Evolutionary conservation across 2,888 invertebrate genomes (phyloP), one percentile per base, ranked within the genome.

Genomic region (Leptura quadrifasciata): DNA sequence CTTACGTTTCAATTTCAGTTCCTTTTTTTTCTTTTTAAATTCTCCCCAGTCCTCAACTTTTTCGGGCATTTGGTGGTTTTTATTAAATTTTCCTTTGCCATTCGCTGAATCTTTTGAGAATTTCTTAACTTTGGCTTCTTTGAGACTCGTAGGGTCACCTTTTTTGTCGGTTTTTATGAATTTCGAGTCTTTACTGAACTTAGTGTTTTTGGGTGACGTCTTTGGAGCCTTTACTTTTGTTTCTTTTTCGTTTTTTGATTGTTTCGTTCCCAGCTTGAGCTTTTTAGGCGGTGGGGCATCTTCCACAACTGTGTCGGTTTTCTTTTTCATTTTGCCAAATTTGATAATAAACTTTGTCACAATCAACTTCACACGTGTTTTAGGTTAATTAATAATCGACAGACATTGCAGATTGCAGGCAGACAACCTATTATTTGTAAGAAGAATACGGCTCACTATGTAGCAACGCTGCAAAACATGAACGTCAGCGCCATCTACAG

Each of bases 1-100:
- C 86, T 93, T 94, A 21, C 94, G 91, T 67, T 95, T 91, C 20
- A 93, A 84, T 78, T 93, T 92, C 1, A 95, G 88, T 79, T 94
- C 92, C 83, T 95, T 95, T 85, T 94, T 94, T 76, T 95, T 92
- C 84, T 94, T 92, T 84, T 95, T 96, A 87, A 94, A 92, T 86
- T 94, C 93, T 12, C 91, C 90, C 95, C 96, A 96, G 85, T 94
- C 92, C 0, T 93, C 92, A 72, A 92, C 69, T 74, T 84, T 84
- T 70, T 84, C 83, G 2, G 58, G 63, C 35, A 75, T 72, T 55
- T 70, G 58, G 54, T 64, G 73, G 35, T 72, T 64, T 61, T 61
- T 74, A 58, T 75, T 72, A 63, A 39, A 63, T 35, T 80, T 80
- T 8, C 65, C 65, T 64, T 76, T 78, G 27, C 61, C 35, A 17